Base-by-base conservation (phyloP, 2,797 vertebrate genomes). In the Podargus strigoides region DNA sequence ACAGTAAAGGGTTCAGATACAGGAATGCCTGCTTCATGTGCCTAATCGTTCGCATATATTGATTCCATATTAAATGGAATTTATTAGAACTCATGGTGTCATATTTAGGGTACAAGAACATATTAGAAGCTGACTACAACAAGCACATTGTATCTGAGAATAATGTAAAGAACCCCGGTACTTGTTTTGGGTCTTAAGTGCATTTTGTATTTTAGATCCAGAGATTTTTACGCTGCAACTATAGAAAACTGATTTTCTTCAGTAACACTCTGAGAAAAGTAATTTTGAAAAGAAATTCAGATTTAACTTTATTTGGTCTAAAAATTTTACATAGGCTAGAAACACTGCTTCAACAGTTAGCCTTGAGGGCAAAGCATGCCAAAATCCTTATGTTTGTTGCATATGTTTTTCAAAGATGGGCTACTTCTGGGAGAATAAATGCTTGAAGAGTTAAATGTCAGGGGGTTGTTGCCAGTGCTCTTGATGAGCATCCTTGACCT, bases 401-500 rank as follows among this genome's bases (percentile, higher is more conserved):
- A 44, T 47, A 20, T 1, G 0, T 76, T 89, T 88, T 81, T 82
- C 70, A 63, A 82, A 86, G 42, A 42, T 50, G 36, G 23, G 18
- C n/a, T 84, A 18, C 67, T 94, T 87, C 34, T 47, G 74, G 58
- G 59, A 60, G 70, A 59, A 67, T 69, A 62, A 84, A 84, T 0
- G 1, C 36, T 87, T 72, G 42, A 78, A 78, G 76, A 55, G 47
- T 78, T 95, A 67, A 90, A 60, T 69, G 73, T 81, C 47, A 67
- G 58, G 50, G 49, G 84, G 30, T 32, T 87, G 53, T 66, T 87
- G 58, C 66, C 44, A 34, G 7, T 80, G 34, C 56, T 95, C 30
- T 75, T 92, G 73, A 73, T 63, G 55, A 67, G 46, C 14, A 32
- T 81, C 76, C 79, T 93, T 94, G 87, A 92, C 82, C 82, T 84